Conservation (phyloP, 1,140 invertebrate species). For the Aphaenogaster rudis region DNA sequence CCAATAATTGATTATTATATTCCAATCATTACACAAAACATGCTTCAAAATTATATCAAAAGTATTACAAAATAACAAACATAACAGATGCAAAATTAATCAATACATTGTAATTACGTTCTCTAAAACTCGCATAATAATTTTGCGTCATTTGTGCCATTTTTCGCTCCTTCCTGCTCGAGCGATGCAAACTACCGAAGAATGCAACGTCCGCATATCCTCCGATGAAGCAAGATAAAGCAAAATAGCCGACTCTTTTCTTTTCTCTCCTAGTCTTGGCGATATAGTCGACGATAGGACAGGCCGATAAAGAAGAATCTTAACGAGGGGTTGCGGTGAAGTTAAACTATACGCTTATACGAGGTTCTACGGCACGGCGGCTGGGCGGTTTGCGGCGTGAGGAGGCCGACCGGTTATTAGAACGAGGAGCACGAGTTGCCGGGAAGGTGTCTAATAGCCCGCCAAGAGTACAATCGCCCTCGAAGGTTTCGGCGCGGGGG, state of each 20-base stretch:
- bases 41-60: conserved; percentile 8
- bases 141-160: background rate
- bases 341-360: conserved; percentile 79
- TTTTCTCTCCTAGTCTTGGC: background rate
- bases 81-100: conserved; percentile 18
- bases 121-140: background rate
- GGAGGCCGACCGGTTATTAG: conserved; percentile 80
- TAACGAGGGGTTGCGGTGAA: conserved; percentile 82
- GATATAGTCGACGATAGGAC: conserved; percentile 54
- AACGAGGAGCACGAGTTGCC: conserved; percentile 78
- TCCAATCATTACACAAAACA: background rate
- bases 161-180: background rate
- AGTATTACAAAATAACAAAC: background rate
- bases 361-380: conserved; percentile 32
- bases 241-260: conserved; percentile 26
- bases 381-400: conserved; percentile 61
- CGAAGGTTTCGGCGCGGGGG: conserved; percentile 68
- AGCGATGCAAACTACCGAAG: conserved; percentile 23
- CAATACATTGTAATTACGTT: conserved; percentile 8
- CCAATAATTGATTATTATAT: conserved; percentile 1
- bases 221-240: conserved; percentile 39
- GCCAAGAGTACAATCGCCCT: conserved; percentile 83
- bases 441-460: conserved; percentile 85
- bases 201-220: conserved; percentile 19
- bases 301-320: conserved; percentile 83